Evolutionary conservation across 2,113 vertebrate genomes (phyloP).

Genomic region (Propithecus coquereli): DNA sequence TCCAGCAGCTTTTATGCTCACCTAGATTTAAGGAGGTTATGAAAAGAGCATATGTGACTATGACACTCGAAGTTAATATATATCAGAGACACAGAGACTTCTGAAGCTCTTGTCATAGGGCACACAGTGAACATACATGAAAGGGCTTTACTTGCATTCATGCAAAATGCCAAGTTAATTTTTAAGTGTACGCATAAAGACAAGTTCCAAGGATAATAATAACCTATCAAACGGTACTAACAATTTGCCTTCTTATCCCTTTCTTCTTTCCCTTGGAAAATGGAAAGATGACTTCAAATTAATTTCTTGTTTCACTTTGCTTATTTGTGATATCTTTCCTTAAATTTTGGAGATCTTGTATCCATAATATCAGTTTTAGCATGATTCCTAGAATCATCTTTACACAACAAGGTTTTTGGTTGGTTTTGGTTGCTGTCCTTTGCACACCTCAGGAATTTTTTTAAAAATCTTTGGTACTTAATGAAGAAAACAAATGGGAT

Average conservation of each 20-base stretch:
- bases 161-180: neutral
- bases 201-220: neutral
- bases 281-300: neutral
- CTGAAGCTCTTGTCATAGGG: neutral
- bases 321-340: neutral
- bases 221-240: neutral
- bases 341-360: neutral
- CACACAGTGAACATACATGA: neutral
- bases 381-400: neutral
- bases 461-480: neutral
- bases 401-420: neutral
- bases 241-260: neutral
- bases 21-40: neutral
- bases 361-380: neutral
- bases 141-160: neutral
- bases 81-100: neutral
- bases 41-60: neutral
- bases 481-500: neutral
- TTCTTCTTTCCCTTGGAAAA: neutral
- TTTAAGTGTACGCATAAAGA: neutral
- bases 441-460: neutral
- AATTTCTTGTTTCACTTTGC: neutral
- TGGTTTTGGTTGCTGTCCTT: neutral
- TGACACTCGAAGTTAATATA: neutral
- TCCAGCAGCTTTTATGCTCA: neutral